Conservation (phyloP, 2,888 invertebrate species). For the Drosophila ochracea region DNA sequence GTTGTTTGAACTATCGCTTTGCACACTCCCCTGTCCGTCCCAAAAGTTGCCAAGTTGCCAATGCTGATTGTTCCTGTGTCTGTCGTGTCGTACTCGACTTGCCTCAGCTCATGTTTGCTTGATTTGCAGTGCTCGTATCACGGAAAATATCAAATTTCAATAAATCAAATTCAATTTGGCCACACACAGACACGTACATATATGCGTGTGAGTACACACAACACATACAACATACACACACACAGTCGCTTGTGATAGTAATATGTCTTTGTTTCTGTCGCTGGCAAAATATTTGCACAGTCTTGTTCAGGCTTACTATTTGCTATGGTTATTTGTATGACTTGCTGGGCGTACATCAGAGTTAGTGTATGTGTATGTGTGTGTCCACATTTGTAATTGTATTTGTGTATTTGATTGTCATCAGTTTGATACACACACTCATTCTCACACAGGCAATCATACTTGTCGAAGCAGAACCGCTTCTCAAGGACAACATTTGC, state of each 20-base stretch:
- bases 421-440: conserved; percentile 66
- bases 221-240: conserved; percentile 43
- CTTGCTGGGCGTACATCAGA: conserved; percentile 49
- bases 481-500: conserved; percentile 81
- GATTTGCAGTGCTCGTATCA: conserved; percentile 79
- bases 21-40: neutral
- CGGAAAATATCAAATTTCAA: conserved; percentile 83
- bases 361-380: conserved; percentile 39
- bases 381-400: conserved; percentile 77
- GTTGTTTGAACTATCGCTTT: conserved; percentile 18
- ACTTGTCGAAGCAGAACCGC: conserved; percentile 40
- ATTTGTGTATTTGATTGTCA: conserved; percentile 82
- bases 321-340: conserved; percentile 68
- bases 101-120: conserved; percentile 70
- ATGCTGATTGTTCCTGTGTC: conserved; percentile 69
- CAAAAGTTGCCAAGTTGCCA: conserved; percentile 30
- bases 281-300: conserved; percentile 78
- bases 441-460: conserved; percentile 32
- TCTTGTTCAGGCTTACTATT: conserved; percentile 64
- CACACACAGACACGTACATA: conserved; percentile 47
- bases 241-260: conserved; percentile 58
- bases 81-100: conserved; percentile 43
- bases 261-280: conserved; percentile 78
- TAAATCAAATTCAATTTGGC: conserved; percentile 84
- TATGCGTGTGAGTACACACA: conserved; percentile 28